These are phyloP conservation scores for Stichodactyla mertensii DNA, from an alignment of 64 coral and sea anemone species.

Conservation along the genomic window DNA sequence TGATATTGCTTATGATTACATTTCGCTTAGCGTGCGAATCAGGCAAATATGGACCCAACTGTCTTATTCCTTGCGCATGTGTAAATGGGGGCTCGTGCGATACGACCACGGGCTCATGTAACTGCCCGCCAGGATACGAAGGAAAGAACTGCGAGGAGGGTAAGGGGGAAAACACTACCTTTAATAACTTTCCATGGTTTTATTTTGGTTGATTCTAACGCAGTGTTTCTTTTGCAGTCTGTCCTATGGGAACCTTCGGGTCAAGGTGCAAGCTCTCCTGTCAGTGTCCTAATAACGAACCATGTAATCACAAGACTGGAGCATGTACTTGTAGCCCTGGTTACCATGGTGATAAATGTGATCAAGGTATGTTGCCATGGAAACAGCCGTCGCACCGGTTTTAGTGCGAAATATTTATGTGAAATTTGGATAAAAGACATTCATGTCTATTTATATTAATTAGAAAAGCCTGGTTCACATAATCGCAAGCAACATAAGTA, in stretches of 20 bases:
- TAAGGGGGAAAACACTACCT: neutral
- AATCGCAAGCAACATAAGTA: no score
- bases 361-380: slow-evolving; percentile 8
- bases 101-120: slow-evolving; percentile 27
- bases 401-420: no score
- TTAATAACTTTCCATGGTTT: neutral
- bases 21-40: slow-evolving; percentile 28
- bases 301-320: slow-evolving; percentile 50
- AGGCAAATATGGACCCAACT: slow-evolving; percentile 14
- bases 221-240: slow-evolving; percentile 7
- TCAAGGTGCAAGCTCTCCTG: slow-evolving; percentile 33
- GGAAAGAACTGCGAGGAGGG: slow-evolving; percentile 33
- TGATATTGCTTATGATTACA: no score
- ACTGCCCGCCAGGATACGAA: slow-evolving; percentile 27
- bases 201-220: no score
- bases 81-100: slow-evolving; percentile 39
- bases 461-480: no score
- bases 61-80: slow-evolving; percentile 22
- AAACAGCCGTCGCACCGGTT: neutral
- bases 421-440: no score
- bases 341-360: slow-evolving; percentile 29
- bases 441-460: no score
- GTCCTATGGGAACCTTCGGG: slow-evolving; percentile 39
- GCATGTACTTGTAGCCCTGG: slow-evolving; percentile 32
- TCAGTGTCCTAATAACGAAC: slow-evolving; percentile 36